Conservation (phyloP, 2,888 invertebrate genomes). For the Xestia sexstrigata region DNA sequence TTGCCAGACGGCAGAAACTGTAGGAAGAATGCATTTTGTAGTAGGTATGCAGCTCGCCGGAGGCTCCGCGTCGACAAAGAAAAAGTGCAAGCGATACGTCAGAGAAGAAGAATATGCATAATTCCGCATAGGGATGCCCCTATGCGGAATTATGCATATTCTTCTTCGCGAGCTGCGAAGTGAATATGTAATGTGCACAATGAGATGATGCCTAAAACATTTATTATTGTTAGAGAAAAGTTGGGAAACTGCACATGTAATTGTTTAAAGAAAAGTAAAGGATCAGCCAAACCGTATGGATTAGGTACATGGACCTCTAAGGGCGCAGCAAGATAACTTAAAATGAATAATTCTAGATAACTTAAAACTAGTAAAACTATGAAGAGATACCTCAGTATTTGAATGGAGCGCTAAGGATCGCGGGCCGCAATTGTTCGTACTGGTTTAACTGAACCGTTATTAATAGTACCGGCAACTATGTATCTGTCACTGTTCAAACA, state of each 20-base stretch:
- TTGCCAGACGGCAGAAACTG: slow-evolving; percentile 75
- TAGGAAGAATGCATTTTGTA: slow-evolving; percentile 75
- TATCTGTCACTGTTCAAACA: background rate
- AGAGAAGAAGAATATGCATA: too few relatives aligned
- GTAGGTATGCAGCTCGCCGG: slow-evolving; percentile 50
- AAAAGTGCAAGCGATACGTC: slow-evolving; percentile 75
- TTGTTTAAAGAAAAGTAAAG: background rate
- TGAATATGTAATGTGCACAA: slow-evolving; percentile 60
- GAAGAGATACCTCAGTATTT: background rate
- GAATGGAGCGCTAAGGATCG: background rate
- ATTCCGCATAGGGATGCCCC: too few relatives aligned
- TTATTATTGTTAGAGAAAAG: slow-evolving; percentile 13
- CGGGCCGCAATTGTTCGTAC: background rate
- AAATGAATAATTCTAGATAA: too few relatives aligned
- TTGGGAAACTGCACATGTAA: background rate
- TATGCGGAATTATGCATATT: slow-evolving; percentile 68
- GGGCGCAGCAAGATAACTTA: too few relatives aligned
- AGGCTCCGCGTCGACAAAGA: slow-evolving; percentile 71
- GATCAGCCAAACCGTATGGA: background rate
- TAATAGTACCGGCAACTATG: background rate
- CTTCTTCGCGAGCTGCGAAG: slow-evolving; percentile 48
- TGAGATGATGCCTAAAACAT: slow-evolving; percentile 48
- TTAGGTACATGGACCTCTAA: too few relatives aligned
- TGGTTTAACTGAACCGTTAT: background rate
- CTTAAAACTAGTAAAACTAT: too few relatives aligned